phyloP scores from a whole-genome alignment of 2,888 invertebrate genomes.

The Tenthredo amoena region DNA sequence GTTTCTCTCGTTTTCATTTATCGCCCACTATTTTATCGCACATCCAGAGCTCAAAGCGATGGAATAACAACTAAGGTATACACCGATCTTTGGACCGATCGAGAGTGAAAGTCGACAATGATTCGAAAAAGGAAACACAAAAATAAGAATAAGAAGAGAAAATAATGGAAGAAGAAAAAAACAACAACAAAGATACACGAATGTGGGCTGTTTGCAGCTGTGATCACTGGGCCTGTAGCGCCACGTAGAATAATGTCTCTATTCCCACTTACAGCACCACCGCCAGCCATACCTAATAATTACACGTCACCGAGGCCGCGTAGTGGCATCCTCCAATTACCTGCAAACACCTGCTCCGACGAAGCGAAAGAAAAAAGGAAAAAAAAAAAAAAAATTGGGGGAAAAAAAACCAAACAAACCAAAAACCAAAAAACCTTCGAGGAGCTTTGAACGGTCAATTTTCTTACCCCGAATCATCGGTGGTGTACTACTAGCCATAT shows the following conservation, averaged over 20 bases:
- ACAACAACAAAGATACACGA: conserved; percentile 54
- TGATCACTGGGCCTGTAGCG: conserved; percentile 37
- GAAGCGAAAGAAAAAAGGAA: neutral
- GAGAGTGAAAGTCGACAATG: conserved; percentile 21
- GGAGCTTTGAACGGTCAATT: conserved; percentile 18
- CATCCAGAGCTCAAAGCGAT: neutral
- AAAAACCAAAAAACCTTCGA: neutral
- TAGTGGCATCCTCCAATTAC: conserved; percentile 74
- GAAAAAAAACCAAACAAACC: neutral
- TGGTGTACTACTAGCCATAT: neutral
- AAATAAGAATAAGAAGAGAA: neutral
- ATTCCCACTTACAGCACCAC: conserved; percentile 71
- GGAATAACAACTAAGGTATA: neutral
- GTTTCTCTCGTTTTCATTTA: neutral
- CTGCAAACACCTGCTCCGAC: conserved; percentile 70
- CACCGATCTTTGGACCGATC: neutral
- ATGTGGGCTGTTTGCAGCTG: conserved; percentile 42
- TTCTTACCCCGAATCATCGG: conserved; percentile 27
- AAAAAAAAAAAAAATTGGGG: neutral
- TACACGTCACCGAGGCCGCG: conserved; percentile 73
- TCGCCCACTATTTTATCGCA: neutral
- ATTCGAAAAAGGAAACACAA: neutral
- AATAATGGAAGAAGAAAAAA: conserved; percentile 37
- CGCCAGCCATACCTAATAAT: conserved; percentile 74
- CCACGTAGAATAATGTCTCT: conserved; percentile 73